Percentiles rank a stretch among this genome's conserved stretches.
phyloP scores from a whole-genome alignment of 2,888 invertebrate genomes.

The Doris montereyensis region DNA sequence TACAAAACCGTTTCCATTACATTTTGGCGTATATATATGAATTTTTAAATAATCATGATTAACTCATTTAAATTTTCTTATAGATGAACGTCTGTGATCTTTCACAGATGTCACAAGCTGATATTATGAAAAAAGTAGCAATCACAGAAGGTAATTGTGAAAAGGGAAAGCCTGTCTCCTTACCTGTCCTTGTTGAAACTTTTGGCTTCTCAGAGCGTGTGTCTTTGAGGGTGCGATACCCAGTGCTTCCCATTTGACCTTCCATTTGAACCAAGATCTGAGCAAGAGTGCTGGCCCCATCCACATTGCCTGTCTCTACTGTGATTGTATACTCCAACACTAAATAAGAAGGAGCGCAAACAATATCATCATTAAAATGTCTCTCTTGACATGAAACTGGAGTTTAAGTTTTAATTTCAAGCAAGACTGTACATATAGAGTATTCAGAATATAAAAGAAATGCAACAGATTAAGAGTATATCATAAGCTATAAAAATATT shows the following conservation, averaged over 20 bases:
- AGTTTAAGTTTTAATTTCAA: too few relatives aligned
- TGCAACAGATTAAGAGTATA: too few relatives aligned
- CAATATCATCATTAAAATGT: too few relatives aligned
- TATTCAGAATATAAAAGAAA: too few relatives aligned
- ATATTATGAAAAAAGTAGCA: neutral
- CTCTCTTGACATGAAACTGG: too few relatives aligned
- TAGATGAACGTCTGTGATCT: too few relatives aligned
- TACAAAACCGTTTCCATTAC: too few relatives aligned
- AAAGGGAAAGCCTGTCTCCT: neutral
- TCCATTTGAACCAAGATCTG: conserved; percentile 52
- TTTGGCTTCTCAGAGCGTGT: conserved; percentile 47
- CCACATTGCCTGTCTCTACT: conserved; percentile 50
- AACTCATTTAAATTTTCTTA: neutral
- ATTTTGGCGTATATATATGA: too few relatives aligned
- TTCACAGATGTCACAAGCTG: neutral
- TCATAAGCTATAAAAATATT: too few relatives aligned
- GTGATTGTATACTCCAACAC: conserved; percentile 54
- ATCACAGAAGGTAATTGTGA: too few relatives aligned
- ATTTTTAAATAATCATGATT: too few relatives aligned
- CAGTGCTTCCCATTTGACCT: conserved; percentile 57
- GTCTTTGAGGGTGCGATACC: conserved; percentile 55
- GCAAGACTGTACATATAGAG: too few relatives aligned
- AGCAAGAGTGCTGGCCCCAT: conserved; percentile 45
- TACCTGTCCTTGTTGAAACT: conserved; percentile 55
- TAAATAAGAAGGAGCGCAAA: conserved; percentile 45